Evolutionary conservation across 2,888 invertebrate genomes (phyloP).

Genomic region (Erynnis tages): DNA sequence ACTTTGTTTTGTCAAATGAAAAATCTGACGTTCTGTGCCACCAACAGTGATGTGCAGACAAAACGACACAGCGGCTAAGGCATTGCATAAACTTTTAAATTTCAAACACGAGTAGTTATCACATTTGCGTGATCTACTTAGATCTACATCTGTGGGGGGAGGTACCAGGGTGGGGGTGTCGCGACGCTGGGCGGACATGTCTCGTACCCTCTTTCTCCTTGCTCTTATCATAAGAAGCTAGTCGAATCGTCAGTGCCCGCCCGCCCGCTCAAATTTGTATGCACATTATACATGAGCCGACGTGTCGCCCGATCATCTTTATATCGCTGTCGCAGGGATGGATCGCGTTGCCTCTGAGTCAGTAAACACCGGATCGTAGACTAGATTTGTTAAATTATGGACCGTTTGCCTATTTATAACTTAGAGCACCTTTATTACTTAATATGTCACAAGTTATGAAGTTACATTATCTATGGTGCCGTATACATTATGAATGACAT

Average conservation of each 20-base stretch:
- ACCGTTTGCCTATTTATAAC: not conserved
- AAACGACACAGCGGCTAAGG: too few species aligned
- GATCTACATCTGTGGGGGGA: constrained; percentile 27
- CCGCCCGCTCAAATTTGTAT: constrained; percentile 66
- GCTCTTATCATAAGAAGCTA: constrained; percentile 58
- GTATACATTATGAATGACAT: too few species aligned
- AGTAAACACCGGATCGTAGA: constrained; percentile 44
- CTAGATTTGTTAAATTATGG: constrained; percentile 41
- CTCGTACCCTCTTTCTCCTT: constrained; percentile 44
- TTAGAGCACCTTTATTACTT: too few species aligned
- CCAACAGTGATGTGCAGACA: too few species aligned
- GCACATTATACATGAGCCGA: constrained; percentile 76
- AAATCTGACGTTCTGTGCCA: too few species aligned
- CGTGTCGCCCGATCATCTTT: constrained; percentile 70
- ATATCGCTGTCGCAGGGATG: constrained; percentile 54
- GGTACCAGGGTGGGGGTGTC: constrained; percentile 41
- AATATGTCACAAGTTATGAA: too few species aligned
- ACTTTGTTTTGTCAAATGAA: too few species aligned
- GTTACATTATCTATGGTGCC: too few species aligned
- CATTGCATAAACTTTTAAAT: too few species aligned
- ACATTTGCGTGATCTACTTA: too few species aligned
- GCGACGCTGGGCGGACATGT: constrained; percentile 67
- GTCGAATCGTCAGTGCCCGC: constrained; percentile 48
- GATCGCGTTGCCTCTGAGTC: constrained; percentile 34
- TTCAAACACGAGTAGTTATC: too few species aligned